These are phyloP conservation scores for Buathra laborator DNA, from an alignment of 2,888 invertebrate genomes.

Conservation along the genomic window DNA sequence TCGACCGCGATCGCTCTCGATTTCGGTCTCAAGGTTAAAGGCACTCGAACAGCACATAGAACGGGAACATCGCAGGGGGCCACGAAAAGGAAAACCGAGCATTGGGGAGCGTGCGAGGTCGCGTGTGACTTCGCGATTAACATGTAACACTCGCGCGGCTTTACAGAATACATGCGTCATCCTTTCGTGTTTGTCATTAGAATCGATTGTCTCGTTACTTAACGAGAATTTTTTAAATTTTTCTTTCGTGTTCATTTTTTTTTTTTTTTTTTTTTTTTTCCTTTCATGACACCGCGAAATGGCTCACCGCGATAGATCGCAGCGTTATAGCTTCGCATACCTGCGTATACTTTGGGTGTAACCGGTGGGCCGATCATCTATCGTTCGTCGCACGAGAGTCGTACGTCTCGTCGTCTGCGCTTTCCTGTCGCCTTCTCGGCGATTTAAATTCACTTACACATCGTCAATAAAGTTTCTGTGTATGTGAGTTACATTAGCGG, in stretches of 20 bases:
- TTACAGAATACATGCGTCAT: constrained; percentile 46
- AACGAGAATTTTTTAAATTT: constrained; percentile 48
- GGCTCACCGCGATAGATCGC: background rate
- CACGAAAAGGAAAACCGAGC: constrained; percentile 21
- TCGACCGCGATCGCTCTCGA: constrained; percentile 15
- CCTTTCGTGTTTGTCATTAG: constrained; percentile 51
- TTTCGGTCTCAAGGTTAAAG: constrained; percentile 54
- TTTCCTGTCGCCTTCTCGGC: constrained; percentile 27
- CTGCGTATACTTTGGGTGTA: background rate
- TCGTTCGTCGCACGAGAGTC: constrained; percentile 9
- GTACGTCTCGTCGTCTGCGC: constrained; percentile 14
- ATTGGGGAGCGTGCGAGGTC: constrained; percentile 47
- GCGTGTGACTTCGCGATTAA: constrained; percentile 15
- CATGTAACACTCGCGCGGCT: constrained; percentile 24
- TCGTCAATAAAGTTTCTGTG: background rate
- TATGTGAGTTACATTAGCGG: background rate
- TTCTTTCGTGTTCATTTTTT: constrained; percentile 50
- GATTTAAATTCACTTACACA: constrained; percentile 20
- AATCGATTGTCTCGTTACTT: constrained; percentile 68
- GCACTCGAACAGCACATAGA: constrained; percentile 5
- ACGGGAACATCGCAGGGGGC: background rate
- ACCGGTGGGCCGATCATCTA: constrained; percentile 11
- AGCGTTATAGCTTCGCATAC: background rate
- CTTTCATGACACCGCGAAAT: too few species aligned
- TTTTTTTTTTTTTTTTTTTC: too few species aligned